Evolutionary conservation across 1,140 invertebrate genomes (phyloP), one percentile per base, ranked within the genome.

Genomic region (Spodoptera litura): DNA sequence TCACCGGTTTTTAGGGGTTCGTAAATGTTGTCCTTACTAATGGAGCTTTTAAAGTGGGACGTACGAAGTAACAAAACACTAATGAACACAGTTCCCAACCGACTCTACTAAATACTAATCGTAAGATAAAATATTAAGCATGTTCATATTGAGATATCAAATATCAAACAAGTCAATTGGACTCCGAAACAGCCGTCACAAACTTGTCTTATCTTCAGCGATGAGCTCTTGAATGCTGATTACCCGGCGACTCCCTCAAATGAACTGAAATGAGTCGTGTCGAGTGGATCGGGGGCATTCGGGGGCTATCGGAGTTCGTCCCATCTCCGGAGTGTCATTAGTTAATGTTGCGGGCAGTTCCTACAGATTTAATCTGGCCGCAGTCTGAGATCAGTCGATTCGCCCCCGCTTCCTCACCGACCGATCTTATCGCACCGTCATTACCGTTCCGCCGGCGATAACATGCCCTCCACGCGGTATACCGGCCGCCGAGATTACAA

Each of bases 281-380:
- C 61, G 77, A 82, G 75, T 81, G 77, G 76, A 85, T 79, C 74
- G 73, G 51, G 31, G 35, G 59, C 49, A 35, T 62, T 75, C 73
- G 59, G 58, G 51, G 78, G 83, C 80, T 89, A 90, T 90, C 87
- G 62, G 78, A 66, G 76, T 82, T 72, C 61, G 78, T 79, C 83
- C 84, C 84, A 89, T 91, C 89, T 90, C 89, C 83, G 62, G 84
- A 85, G 87, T 84, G 86, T 90, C 90, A 91, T 93, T 93, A 93
- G 91, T 93, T 93, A 93, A 93, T 93, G 90, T 88, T 89, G 87
- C 87, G 89, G 89, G 80, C 88, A 90, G 88, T 91, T 89, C 87
- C 87, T 87, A 83, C 83, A 53, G 79, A 90, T 88, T 87, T 86
- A 87, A 90, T 91, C 89, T 88, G 79, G 74, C 73, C 82, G 75